These are phyloP conservation scores for Physocephala rufipes DNA, from an alignment of 2,888 invertebrate genomes.

Conservation along the genomic window DNA sequence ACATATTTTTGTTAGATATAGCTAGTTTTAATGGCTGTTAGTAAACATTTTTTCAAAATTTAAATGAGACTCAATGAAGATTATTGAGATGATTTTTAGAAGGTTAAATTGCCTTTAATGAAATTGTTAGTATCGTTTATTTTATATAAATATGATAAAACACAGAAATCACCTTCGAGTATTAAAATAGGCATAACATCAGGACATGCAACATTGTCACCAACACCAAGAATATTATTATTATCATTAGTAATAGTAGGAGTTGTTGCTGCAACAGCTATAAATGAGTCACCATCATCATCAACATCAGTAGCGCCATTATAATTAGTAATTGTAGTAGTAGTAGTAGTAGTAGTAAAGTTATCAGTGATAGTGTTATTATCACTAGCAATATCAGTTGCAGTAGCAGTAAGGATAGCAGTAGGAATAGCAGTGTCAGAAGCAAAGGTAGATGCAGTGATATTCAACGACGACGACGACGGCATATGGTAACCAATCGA, in stretches of 20 bases:
- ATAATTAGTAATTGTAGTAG: conserved; percentile 32
- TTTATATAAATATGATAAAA: conserved; percentile 42
- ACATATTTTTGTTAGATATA: too few species aligned
- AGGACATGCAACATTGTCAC: conserved; percentile 67
- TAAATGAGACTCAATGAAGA: too few species aligned
- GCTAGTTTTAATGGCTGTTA: too few species aligned
- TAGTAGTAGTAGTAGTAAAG: conserved; percentile 39
- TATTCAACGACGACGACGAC: too few species aligned
- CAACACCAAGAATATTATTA: conserved; percentile 36
- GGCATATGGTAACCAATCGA: neutral
- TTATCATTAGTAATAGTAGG: conserved; percentile 2
- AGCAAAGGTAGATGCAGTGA: conserved; percentile 1
- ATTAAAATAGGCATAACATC: conserved; percentile 81
- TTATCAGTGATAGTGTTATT: conserved; percentile 63
- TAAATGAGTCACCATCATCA: conserved; percentile 34
- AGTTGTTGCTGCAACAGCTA: conserved; percentile 22
- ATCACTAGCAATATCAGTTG: conserved; percentile 49
- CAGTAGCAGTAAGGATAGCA: conserved; percentile 46
- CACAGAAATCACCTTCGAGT: conserved; percentile 79
- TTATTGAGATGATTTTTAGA: neutral
- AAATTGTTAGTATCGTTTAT: conserved; percentile 18
- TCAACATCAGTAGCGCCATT: conserved; percentile 40
- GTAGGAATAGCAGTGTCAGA: conserved; percentile 64
- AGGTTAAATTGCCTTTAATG: neutral
- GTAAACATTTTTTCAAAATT: too few species aligned